Conservation (phyloP, 1,140 invertebrate genomes). For the Rhagoletis pomonella region DNA sequence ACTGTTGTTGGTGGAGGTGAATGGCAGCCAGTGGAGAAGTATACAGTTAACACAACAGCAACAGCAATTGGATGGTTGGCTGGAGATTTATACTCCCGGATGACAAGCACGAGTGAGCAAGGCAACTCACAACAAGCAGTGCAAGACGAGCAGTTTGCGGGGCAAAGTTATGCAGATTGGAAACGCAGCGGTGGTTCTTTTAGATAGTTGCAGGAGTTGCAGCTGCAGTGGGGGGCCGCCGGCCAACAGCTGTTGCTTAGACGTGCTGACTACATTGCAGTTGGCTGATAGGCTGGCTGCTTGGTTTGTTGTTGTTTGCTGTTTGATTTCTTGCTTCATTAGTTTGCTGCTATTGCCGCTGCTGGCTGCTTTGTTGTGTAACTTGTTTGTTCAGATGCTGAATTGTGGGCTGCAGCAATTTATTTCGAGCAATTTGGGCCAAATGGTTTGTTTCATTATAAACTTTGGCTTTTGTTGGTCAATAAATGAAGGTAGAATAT, state of each 20-base stretch:
- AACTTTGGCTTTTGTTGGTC: not conserved
- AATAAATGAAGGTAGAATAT: not conserved
- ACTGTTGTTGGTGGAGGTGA: slow-evolving; percentile 30
- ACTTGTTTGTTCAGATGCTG: not conserved
- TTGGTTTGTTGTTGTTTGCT: slow-evolving; percentile 17
- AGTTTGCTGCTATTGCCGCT: not conserved
- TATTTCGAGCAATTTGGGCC: slow-evolving; percentile 6
- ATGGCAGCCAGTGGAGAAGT: slow-evolving; percentile 16
- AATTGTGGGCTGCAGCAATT: not conserved
- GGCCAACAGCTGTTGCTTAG: slow-evolving; percentile 9
- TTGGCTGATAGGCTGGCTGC: not conserved
- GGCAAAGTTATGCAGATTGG: not conserved
- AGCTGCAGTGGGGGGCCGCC: not conserved
- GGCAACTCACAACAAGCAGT: too few relatives aligned
- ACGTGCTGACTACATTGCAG: slow-evolving; percentile 7
- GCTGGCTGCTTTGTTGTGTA: not conserved
- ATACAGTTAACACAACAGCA: slow-evolving; percentile 21
- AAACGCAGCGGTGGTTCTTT: not conserved
- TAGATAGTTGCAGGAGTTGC: not conserved
- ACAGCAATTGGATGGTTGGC: not conserved
- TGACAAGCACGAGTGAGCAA: slow-evolving; percentile 9
- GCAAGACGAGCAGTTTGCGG: not conserved
- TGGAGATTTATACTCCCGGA: not conserved
- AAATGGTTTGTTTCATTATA: slow-evolving; percentile 31
- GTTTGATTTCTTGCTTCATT: not conserved